Evolutionary conservation across 2,888 invertebrate genomes (phyloP).

Genomic region (Drosophila aldrichi): DNA sequence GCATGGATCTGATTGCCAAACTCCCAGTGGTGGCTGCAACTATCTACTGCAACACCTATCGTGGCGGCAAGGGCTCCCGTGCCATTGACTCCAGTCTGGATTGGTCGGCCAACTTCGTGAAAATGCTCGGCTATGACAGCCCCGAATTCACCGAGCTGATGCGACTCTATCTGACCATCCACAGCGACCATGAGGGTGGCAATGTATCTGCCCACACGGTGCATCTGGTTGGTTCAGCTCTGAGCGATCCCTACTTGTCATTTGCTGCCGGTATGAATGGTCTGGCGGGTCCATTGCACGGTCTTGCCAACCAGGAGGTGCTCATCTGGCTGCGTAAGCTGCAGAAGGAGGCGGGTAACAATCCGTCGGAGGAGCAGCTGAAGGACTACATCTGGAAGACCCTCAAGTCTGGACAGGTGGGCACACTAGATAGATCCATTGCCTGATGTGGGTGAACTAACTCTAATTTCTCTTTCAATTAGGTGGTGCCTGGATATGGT

Average conservation of each 20-base stretch:
- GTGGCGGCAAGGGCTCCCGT: constrained; percentile 89
- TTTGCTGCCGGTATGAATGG: constrained; percentile 95
- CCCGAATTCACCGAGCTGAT: constrained; percentile 91
- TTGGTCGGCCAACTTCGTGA: constrained; percentile 93
- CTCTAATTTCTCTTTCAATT: neutral
- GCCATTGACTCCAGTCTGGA: constrained; percentile 92
- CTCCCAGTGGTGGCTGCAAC: constrained; percentile 94
- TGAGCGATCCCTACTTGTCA: constrained; percentile 94
- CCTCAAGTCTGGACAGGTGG: constrained; percentile 91
- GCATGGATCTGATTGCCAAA: constrained; percentile 95
- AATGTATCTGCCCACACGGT: constrained; percentile 96
- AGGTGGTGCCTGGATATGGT: constrained; percentile 94
- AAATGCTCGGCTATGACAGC: constrained; percentile 92
- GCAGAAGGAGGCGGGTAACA: constrained; percentile 93
- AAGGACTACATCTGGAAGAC: constrained; percentile 99
- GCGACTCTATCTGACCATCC: constrained; percentile 94
- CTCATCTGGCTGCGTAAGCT: constrained; percentile 97
- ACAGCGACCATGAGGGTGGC: constrained; percentile 95
- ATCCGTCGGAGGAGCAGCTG: constrained; percentile 94
- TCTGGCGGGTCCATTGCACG: constrained; percentile 94
- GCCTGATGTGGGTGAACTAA: neutral
- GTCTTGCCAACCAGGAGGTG: constrained; percentile 96
- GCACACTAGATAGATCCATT: neutral
- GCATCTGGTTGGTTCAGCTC: constrained; percentile 94
- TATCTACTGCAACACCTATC: constrained; percentile 93